Evolutionary conservation across 2,797 vertebrate species (phyloP), one percentile per base, ranked within the genome.

Genomic region (Mormyrops attenuatus): DNA sequence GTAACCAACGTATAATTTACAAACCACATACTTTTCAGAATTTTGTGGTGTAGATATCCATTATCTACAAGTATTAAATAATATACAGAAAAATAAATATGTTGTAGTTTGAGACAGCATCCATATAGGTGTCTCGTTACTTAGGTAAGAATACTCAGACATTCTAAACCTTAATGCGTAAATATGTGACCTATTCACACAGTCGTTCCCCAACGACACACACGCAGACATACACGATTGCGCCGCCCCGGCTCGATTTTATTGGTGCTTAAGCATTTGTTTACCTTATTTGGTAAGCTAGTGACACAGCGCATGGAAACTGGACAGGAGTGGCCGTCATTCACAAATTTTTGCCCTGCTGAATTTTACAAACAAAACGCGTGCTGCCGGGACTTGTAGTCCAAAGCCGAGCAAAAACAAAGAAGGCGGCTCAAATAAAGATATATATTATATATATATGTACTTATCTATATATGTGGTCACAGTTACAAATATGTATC

Each of bases 241-340:
- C 91, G 88, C 91, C 92, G 93, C 92, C 92, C 94, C 93, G 66
- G 47, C 90, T 93, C 89, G 57, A 90, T 95, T 93, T 94, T 92
- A 97, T 97, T 97, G 97, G 97, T 89, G 89, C 93, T 15, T 85
- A 93, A 94, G 93, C 94, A 91, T 95, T 96, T 97, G 96, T 97
- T 98, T 97, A 97, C 97, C 97, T 97, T 97, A 98, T 98, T 97
- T 97, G 97, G 98, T 96, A 95, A 97, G 95, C 94, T 94, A 95
- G 96, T 94, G 95, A 95, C 94, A 93, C 94, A 95, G 92, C 93
- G 93, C 90, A 47, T 69, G 90, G 89, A 93, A 94, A 97, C 97
- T 97, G 98, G 97, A 88, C 88, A 77, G 93, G 84, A 89, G 13
- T 9, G 2, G 22, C 93, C 94, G 97, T 97, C 97, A 96, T 95